A percentile compares a stretch with the other conserved stretches of the same genome.
These are phyloP conservation scores for Drosophila mimica DNA, from an alignment of 2,888 invertebrate genomes.

Conservation along the genomic window DNA sequence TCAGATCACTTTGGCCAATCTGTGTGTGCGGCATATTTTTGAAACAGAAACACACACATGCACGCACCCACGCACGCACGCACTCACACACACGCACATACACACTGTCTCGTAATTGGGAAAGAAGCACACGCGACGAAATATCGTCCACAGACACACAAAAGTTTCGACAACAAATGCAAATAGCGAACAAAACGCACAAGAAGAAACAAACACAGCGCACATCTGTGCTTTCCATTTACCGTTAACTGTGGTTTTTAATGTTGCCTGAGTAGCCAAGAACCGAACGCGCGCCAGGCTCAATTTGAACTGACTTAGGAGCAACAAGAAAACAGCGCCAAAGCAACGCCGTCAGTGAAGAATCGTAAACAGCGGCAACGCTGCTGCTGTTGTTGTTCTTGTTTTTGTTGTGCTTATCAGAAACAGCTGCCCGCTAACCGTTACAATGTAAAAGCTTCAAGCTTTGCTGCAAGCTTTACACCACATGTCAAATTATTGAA, in stretches of 20 bases:
- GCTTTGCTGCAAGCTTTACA: conserved; percentile 51
- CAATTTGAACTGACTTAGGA: conserved; percentile 66
- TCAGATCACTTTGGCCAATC: conserved; percentile 63
- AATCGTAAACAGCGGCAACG: conserved; percentile 23
- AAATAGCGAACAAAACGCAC: conserved; percentile 9
- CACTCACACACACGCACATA: not conserved
- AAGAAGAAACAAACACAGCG: not conserved
- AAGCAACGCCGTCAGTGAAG: conserved; percentile 35
- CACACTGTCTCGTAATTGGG: not conserved
- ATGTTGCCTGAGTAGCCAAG: conserved; percentile 22
- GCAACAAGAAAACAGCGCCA: conserved; percentile 34
- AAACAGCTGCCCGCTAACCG: conserved; percentile 57
- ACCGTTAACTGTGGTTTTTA: conserved; percentile 21
- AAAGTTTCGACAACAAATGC: conserved; percentile 22
- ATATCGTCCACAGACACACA: conserved; percentile 2
- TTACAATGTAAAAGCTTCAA: conserved; percentile 25
- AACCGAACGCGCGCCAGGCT: conserved; percentile 72
- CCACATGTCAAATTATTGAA: conserved; percentile 4
- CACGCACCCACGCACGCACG: not conserved
- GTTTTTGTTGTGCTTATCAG: conserved; percentile 55
- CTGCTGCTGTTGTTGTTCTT: conserved; percentile 4
- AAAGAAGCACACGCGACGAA: conserved; percentile 9
- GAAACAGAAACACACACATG: not conserved
- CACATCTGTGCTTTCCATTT: conserved; percentile 18
- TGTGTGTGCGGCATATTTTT: not conserved